Evolutionary conservation across 2,113 vertebrate genomes (phyloP).

Genomic region (Zingel zingel): DNA sequence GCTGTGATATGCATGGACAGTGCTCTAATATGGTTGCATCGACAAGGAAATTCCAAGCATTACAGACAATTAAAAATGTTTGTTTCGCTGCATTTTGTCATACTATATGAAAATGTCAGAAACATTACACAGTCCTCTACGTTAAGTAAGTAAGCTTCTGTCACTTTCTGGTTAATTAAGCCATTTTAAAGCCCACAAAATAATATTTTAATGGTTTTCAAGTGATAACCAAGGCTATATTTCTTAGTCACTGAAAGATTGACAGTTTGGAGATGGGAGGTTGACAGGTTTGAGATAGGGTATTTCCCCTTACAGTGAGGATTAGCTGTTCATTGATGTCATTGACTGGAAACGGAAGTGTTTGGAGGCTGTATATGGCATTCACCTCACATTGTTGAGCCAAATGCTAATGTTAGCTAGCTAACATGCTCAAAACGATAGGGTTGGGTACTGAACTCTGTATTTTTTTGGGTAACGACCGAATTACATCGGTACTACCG

Average conservation of each 20-base stretch:
- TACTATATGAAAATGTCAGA: slow-evolving; percentile 13
- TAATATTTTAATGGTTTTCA: not conserved
- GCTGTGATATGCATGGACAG: not conserved
- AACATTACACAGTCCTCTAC: not conserved
- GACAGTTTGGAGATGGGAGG: not conserved
- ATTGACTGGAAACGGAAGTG: no score
- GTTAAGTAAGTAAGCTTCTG: not conserved
- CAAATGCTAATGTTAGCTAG: no score
- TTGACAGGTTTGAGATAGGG: no score
- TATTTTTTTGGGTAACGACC: no score
- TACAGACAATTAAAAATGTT: slow-evolving; percentile 54
- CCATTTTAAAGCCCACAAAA: slow-evolving; percentile 4
- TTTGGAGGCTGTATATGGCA: no score
- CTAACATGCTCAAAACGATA: no score
- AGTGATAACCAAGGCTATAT: not conserved
- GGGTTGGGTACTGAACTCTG: no score
- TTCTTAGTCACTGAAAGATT: not conserved
- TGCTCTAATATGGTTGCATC: not conserved
- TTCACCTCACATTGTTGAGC: no score
- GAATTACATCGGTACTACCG: no score
- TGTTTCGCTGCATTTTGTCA: slow-evolving; percentile 41
- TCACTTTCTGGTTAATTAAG: slow-evolving; percentile 36
- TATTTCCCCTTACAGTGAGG: no score
- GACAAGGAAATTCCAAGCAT: slow-evolving; percentile 12
- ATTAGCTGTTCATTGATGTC: no score